Conservation (phyloP, 2,797 vertebrate species). For the Darevskia mixta region DNA sequence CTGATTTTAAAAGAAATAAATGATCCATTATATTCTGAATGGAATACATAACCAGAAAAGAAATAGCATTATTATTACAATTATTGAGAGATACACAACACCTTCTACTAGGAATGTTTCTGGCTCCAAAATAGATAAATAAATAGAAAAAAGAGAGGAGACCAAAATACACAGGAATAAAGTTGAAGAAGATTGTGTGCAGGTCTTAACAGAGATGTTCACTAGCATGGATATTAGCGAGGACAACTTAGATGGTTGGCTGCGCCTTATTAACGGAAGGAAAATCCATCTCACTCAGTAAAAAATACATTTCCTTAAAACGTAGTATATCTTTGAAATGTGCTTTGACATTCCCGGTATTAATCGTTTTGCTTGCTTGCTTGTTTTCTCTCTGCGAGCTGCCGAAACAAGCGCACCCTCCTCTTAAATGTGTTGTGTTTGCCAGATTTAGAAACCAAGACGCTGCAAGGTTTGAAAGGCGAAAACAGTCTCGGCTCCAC, state of each 20-base stretch:
- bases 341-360: not conserved
- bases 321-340: not conserved
- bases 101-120: not conserved
- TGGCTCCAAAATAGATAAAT: not conserved
- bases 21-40: not conserved
- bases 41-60: not conserved
- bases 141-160: not conserved
- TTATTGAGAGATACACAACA: too few relatives aligned
- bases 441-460: constrained; percentile 93
- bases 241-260: not conserved
- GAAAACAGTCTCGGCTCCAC: constrained; percentile 85
- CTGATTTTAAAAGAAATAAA: not conserved
- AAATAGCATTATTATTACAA: not conserved
- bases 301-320: not conserved
- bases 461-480: constrained; percentile 87
- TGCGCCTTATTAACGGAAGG: not conserved
- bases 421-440: constrained; percentile 58
- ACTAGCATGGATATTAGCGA: not conserved
- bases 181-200: not conserved
- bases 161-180: not conserved
- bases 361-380: not conserved
- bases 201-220: not conserved
- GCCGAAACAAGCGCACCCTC: constrained; percentile 43
- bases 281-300: not conserved
- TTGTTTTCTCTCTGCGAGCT: not conserved